Percentiles rank a stretch among this genome's conserved stretches.
These are phyloP conservation scores for Dicyrtomina minuta DNA, from an alignment of 2,888 invertebrate species.

Conservation along the genomic window DNA sequence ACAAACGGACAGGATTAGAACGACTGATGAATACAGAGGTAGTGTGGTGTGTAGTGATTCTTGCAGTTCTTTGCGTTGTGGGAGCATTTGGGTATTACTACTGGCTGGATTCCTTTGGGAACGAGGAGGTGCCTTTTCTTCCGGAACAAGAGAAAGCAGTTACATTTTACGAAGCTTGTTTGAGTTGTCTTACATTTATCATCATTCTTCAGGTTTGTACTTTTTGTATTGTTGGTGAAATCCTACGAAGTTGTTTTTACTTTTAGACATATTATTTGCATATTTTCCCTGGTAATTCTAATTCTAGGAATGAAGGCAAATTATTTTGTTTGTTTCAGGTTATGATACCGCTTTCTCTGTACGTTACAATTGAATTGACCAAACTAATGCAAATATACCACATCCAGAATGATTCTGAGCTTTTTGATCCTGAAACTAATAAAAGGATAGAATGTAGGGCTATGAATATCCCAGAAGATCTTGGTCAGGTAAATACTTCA, in stretches of 20 bases:
- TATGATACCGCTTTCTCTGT: slow-evolving; percentile 94
- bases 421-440: slow-evolving; percentile 81
- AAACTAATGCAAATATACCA: slow-evolving; percentile 94
- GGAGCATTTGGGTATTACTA: slow-evolving; percentile 88
- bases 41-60: slow-evolving; percentile 91
- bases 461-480: slow-evolving; percentile 93
- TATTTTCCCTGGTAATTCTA: background rate
- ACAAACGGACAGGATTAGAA: slow-evolving; percentile 89
- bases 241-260: no score
- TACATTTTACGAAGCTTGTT: slow-evolving; percentile 72
- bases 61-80: slow-evolving; percentile 83
- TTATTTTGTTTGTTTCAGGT: slow-evolving; percentile 61
- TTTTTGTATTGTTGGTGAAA: slow-evolving; percentile 20
- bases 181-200: slow-evolving; percentile 93
- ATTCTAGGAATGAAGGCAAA: background rate
- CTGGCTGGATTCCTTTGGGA: slow-evolving; percentile 70
- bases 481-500: slow-evolving; percentile 74
- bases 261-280: background rate
- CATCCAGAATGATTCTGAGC: slow-evolving; percentile 83
- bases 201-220: slow-evolving; percentile 86
- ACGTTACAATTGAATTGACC: slow-evolving; percentile 95
- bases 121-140: slow-evolving; percentile 62
- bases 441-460: slow-evolving; percentile 86
- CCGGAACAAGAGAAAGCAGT: slow-evolving; percentile 59
- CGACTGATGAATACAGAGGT: slow-evolving; percentile 93